Evolutionary conservation across 2,113 vertebrate species (phyloP).

Genomic region (Gymnorhina tibicen): DNA sequence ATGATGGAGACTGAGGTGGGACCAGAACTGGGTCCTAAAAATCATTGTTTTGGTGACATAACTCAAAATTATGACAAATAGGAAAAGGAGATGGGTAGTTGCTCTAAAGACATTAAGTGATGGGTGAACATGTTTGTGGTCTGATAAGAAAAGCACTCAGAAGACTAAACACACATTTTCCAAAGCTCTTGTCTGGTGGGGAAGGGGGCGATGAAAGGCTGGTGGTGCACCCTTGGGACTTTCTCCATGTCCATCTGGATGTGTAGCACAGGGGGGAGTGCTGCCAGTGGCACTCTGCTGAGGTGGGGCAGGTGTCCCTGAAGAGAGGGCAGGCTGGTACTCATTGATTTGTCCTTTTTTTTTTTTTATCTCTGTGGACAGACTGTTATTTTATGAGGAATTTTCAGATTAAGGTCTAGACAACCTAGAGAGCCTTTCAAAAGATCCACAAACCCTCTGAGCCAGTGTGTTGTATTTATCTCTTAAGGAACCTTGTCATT

Average conservation of each 20-base stretch:
- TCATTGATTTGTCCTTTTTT: not conserved
- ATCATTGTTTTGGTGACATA: not conserved
- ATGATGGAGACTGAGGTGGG: not conserved
- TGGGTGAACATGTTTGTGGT: not conserved
- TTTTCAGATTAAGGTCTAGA: not conserved
- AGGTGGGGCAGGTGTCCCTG: not conserved
- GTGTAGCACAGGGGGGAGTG: not conserved
- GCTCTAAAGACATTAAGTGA: not conserved
- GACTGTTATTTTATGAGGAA: not conserved
- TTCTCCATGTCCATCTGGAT: not conserved
- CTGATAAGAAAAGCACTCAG: not conserved
- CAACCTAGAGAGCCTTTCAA: slow-evolving; percentile 14
- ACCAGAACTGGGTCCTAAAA: not conserved
- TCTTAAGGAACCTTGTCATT: slow-evolving; percentile 73
- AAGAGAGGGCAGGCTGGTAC: not conserved
- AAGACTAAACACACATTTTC: not conserved
- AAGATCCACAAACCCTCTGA: slow-evolving; percentile 2
- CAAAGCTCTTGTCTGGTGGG: not conserved
- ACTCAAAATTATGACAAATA: not conserved
- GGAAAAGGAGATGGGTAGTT: not conserved
- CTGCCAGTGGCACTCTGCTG: not conserved
- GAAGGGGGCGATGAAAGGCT: accelerated
- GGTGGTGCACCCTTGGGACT: not conserved
- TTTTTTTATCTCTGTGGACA: not conserved
- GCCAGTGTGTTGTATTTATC: slow-evolving; percentile 62